These are phyloP conservation scores for Ispidina picta DNA, from an alignment of 2,797 vertebrate species.

Conservation along the genomic window DNA sequence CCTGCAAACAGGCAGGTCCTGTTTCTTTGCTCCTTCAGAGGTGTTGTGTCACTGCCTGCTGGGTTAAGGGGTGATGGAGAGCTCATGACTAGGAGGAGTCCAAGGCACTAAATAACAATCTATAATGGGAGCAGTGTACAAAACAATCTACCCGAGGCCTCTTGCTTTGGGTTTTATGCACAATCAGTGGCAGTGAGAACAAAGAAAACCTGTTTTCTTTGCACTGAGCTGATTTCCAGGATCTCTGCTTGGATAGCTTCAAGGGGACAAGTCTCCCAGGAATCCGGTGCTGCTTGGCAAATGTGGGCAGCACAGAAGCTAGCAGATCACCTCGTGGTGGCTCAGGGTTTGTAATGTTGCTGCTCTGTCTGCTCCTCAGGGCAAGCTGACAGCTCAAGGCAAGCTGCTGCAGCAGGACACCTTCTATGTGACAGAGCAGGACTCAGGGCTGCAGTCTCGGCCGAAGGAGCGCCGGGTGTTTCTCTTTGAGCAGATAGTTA, in stretches of 20 bases:
- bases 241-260: background rate
- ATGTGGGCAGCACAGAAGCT: background rate
- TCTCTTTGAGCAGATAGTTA: slow-evolving; percentile 98
- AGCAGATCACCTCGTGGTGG: background rate
- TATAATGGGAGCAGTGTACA: background rate
- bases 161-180: background rate
- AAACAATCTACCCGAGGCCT: background rate
- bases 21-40: background rate
- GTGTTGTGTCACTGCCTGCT: background rate
- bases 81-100: background rate
- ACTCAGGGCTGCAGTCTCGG: slow-evolving; percentile 89
- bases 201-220: background rate
- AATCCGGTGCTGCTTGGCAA: background rate
- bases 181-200: background rate
- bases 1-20: background rate
- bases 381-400: slow-evolving; percentile 94
- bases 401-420: slow-evolving; percentile 98
- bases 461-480: slow-evolving; percentile 96
- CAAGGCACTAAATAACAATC: background rate
- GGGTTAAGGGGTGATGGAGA: background rate
- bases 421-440: slow-evolving; percentile 94
- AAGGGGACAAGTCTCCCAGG: background rate
- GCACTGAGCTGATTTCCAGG: background rate
- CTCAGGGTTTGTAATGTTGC: background rate
- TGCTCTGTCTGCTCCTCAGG: slow-evolving; percentile 76